Conservation (phyloP, 2,113 vertebrate genomes). For the Aldabrachelys gigantea region DNA sequence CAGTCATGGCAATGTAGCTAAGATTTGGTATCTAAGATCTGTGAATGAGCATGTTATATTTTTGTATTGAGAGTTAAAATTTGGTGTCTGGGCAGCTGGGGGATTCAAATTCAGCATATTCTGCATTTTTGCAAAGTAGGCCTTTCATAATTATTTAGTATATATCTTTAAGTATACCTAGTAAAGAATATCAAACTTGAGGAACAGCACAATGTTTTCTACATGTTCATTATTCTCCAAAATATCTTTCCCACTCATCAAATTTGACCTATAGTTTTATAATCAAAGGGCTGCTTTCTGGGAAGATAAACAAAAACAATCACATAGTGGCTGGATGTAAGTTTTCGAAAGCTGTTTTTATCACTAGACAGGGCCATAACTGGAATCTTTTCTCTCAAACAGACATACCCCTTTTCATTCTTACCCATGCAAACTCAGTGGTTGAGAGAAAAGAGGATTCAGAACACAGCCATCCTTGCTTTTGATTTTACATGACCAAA, state of each 20-base stretch:
- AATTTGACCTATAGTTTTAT: background rate
- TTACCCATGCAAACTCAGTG: rapidly evolving
- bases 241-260: background rate
- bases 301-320: background rate
- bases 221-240: background rate
- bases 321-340: background rate
- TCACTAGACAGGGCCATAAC: background rate
- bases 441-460: background rate
- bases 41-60: slow-evolving; percentile 37
- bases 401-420: background rate
- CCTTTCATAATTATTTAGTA: slow-evolving; percentile 36
- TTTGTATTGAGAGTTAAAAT: slow-evolving; percentile 30
- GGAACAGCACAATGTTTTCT: background rate
- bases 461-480: background rate
- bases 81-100: slow-evolving; percentile 11
- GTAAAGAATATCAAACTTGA: slow-evolving; percentile 1
- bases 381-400: background rate
- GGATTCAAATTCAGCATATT: slow-evolving; percentile 26
- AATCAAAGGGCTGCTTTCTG: background rate
- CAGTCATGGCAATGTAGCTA: background rate
- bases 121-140: background rate
- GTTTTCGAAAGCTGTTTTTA: background rate
- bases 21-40: slow-evolving; percentile 6
- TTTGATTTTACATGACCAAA: background rate
- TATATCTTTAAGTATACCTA: background rate